phyloP scores from a whole-genome alignment of 2,888 invertebrate genomes.

The Troides aeacus region DNA sequence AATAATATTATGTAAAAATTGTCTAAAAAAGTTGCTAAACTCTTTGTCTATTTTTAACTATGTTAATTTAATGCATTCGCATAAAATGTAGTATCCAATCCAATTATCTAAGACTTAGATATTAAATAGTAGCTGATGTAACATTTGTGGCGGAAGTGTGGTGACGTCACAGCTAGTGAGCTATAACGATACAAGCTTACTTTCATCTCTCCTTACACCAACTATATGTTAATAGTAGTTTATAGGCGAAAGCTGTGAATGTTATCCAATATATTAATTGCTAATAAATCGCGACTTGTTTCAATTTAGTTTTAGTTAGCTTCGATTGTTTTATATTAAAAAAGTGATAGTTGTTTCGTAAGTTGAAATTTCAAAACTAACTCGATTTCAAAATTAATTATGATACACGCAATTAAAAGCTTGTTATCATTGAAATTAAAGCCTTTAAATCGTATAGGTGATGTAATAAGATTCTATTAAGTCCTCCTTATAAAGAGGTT shows the following conservation, averaged over 20 bases:
- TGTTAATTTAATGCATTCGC: background rate
- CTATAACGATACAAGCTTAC: constrained; percentile 10
- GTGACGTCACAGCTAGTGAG: constrained; percentile 16
- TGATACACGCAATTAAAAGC: too few species aligned
- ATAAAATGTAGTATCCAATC: constrained; percentile 2
- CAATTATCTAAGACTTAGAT: constrained; percentile 10
- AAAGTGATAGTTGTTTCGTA: constrained; percentile 1
- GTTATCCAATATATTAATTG: background rate
- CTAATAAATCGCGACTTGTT: background rate
- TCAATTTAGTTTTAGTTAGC: background rate
- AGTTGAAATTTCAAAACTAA: too few species aligned
- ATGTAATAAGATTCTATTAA: too few species aligned
- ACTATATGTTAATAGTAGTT: constrained; percentile 12
- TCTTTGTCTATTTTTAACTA: too few species aligned
- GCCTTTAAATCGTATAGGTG: too few species aligned
- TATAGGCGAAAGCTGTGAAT: constrained; percentile 19
- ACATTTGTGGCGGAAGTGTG: constrained; percentile 8
- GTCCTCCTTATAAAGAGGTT: too few species aligned
- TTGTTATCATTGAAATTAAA: too few species aligned
- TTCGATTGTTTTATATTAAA: background rate
- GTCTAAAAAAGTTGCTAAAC: too few species aligned
- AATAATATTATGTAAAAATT: too few species aligned
- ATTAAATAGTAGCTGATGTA: constrained; percentile 16
- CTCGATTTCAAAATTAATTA: too few species aligned
- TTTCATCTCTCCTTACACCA: constrained; percentile 13